phyloP scores from a whole-genome alignment of 53 echinoderm and acorn worm genomes.

The Zoroaster sp. region DNA sequence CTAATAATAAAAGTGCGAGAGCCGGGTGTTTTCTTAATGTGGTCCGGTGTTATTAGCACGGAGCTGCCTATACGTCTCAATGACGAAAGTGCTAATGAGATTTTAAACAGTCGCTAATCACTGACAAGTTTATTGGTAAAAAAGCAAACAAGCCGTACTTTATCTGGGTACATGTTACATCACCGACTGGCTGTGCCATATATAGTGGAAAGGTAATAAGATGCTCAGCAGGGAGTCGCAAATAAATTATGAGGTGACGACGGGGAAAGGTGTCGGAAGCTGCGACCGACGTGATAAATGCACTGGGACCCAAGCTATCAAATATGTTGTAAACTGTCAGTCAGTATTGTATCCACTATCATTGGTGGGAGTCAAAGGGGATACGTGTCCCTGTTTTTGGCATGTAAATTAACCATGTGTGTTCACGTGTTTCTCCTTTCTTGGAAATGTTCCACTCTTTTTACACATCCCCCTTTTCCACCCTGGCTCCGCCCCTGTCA shows the following conservation, averaged over 20 bases:
- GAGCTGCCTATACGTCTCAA: slow-evolving; percentile 16
- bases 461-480: too few species aligned
- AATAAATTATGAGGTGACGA: neutral
- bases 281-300: neutral
- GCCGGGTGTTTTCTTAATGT: neutral
- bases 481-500: too few species aligned
- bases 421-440: too few species aligned
- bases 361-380: too few species aligned
- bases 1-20: neutral
- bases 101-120: slow-evolving; percentile 31
- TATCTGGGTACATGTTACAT: neutral
- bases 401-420: too few species aligned
- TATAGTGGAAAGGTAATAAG: neutral
- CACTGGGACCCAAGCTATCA: neutral
- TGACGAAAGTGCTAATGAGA: slow-evolving; percentile 50
- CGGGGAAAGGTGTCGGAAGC: neutral
- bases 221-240: neutral
- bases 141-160: neutral
- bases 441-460: too few species aligned
- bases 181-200: neutral
- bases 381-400: too few species aligned
- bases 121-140: slow-evolving; percentile 8
- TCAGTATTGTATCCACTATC: neutral
- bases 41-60: slow-evolving; percentile 42
- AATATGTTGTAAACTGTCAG: neutral